Base-by-base conservation (phyloP, 2,888 invertebrate species). In the Matsumyia berberina region DNA sequence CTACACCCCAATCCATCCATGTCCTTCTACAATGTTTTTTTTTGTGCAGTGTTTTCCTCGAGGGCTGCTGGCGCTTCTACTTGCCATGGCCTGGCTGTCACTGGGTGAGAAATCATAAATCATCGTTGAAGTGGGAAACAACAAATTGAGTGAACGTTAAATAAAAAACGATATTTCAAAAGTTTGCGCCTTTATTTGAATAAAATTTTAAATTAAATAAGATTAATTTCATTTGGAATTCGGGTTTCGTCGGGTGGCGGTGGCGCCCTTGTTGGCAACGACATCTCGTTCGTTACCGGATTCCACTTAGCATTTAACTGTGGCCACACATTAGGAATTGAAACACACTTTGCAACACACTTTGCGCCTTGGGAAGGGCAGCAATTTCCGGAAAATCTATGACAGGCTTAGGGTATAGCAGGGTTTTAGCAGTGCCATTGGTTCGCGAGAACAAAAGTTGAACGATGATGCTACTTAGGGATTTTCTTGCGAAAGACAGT, bases 121-220 rank as follows among this genome's bases (percentile, higher is more conserved):
- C 83, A 83, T 83, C 79, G 69, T 67, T 55, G 62, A 83, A 83
- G 79, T 79, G 73, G 83, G 57, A 69, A 79, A 83, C 83, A 83
- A 83, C 83, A 83, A 83, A 83, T 83, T 83, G 83, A 83, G 73
- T 79, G 83, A 83, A 69, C 73, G 83, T 83, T 83, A 74, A 83
- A 83, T 83, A 79, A 79, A 79, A 83, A 74, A 74, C 53, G 73
- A 57, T 83, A 83, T 83, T 83, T 83, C 83, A 79, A 83, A 76
- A 83, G 73, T 83, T 83, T 79, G 49, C 53, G 79, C 73, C 62
- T 73, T 83, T 79, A 83, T 83, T 79, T 79, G 79, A 83, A 79
- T 83, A 83, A 83, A 83, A 83, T 83, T 83, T 83, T 74, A 79
- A 83, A 83, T 83, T 83, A 83, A 83, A 83, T 83, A 83, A 83